phyloP scores from a whole-genome alignment of 1,140 invertebrate genomes.

The Leptinotarsa texana region DNA sequence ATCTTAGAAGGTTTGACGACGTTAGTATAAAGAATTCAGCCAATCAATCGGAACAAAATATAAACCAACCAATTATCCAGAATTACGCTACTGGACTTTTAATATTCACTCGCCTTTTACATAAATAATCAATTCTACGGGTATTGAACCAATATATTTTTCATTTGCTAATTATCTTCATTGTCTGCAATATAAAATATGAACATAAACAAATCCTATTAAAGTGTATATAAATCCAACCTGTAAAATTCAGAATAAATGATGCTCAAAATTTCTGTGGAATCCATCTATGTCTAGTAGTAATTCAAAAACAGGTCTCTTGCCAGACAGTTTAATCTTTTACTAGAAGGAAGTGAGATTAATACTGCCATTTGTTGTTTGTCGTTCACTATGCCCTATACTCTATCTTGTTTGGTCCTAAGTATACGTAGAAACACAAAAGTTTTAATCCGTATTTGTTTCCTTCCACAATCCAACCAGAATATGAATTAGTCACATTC shows the following conservation, averaged over 20 bases:
- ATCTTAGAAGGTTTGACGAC: no score
- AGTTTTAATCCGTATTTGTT: not conserved
- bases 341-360: not conserved
- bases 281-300: not conserved
- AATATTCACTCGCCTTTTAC: no score
- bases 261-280: not conserved
- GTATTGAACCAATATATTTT: no score
- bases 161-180: no score
- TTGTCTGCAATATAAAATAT: no score
- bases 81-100: no score
- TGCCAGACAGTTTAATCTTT: not conserved
- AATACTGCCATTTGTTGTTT: not conserved
- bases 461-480: not conserved
- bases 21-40: no score
- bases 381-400: not conserved
- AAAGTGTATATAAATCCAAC: not conserved
- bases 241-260: not conserved
- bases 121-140: no score
- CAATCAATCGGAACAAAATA: no score
- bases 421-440: not conserved
- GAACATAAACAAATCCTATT: no score
- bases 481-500: slow-evolving; percentile 8
- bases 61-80: no score
- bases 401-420: not conserved
- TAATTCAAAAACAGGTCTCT: not conserved